These are phyloP conservation scores for Paramuricea clavata DNA, from an alignment of 92 coral and sea anemone species.

Conservation along the genomic window DNA sequence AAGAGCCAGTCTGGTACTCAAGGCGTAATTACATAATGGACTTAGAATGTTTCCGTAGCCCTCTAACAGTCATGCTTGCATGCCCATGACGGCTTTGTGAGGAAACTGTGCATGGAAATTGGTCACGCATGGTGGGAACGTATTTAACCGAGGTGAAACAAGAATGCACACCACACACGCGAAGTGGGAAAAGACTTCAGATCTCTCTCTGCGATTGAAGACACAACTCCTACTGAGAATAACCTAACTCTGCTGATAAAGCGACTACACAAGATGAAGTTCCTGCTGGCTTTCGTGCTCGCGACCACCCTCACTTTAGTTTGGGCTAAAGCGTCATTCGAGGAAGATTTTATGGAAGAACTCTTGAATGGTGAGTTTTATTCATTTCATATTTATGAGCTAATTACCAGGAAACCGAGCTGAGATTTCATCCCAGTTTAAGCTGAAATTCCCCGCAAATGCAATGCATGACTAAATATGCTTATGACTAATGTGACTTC, in stretches of 20 bases:
- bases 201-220: neutral
- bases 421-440: too few relatives aligned
- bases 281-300: neutral
- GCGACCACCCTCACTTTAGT: neutral
- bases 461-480: too few relatives aligned
- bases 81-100: neutral
- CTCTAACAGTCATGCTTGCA: neutral
- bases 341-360: neutral
- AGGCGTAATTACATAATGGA: neutral
- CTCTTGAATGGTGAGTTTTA: neutral
- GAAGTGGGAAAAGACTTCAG: too few relatives aligned
- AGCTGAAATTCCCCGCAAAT: too few relatives aligned
- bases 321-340: neutral
- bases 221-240: neutral
- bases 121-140: neutral
- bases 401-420: too few relatives aligned
- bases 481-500: too few relatives aligned
- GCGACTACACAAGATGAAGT: slow-evolving; percentile 1
- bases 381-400: neutral
- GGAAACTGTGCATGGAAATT: neutral
- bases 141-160: neutral
- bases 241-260: neutral
- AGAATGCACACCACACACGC: neutral
- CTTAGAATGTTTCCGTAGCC: neutral
- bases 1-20: neutral